phyloP scores from a whole-genome alignment of 2,113 vertebrate genomes.

The Nyctereutes procyonoides region DNA sequence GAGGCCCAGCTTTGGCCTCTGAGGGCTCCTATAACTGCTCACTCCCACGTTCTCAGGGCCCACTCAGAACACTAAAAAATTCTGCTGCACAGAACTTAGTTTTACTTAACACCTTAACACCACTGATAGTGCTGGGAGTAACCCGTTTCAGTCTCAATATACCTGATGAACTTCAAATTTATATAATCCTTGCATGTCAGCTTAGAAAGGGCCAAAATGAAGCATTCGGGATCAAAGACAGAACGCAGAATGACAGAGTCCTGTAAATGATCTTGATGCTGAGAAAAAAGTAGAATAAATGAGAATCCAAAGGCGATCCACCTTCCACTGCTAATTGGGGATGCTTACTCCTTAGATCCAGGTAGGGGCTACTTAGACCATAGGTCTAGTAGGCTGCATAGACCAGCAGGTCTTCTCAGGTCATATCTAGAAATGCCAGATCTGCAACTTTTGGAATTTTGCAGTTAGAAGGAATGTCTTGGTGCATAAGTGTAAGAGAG shows the following conservation, averaged over 20 bases:
- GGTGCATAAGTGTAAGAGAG: not conserved
- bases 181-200: not conserved
- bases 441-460: not conserved
- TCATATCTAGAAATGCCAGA: not conserved
- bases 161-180: not conserved
- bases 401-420: not conserved
- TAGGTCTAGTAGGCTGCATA: too few relatives aligned
- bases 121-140: not conserved
- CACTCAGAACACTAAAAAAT: not conserved
- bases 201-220: not conserved
- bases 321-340: not conserved
- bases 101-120: not conserved
- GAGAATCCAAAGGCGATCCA: not conserved
- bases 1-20: not conserved
- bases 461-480: not conserved
- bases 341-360: not conserved
- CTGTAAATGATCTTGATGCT: not conserved
- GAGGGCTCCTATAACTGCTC: not conserved
- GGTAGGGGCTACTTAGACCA: not conserved
- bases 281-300: not conserved
- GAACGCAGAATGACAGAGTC: not conserved
- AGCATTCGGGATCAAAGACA: not conserved
- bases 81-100: not conserved
- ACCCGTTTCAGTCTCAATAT: not conserved
- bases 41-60: not conserved